Conservation (phyloP, 23 tunicate genomes). For the Diplosoma virens region DNA sequence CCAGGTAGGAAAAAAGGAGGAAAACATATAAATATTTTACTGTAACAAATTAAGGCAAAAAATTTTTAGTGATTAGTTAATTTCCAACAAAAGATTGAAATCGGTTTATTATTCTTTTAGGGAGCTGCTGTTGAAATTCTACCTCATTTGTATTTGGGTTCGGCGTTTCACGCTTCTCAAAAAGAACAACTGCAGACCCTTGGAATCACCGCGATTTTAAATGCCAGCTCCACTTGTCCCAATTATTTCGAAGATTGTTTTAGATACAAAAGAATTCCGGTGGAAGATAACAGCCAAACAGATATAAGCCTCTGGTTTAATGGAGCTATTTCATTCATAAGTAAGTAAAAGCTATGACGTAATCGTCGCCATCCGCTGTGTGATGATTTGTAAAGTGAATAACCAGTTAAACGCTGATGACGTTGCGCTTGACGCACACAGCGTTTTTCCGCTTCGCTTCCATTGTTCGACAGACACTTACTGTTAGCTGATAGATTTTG, state of each 20-base stretch:
- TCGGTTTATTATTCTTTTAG: constrained; percentile 18
- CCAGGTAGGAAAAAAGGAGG: too few species aligned
- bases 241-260: constrained; percentile 49
- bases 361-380: too few species aligned
- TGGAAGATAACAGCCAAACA: constrained; percentile 60
- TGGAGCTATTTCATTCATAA: constrained; percentile 40
- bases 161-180: constrained; percentile 65
- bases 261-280: constrained; percentile 59
- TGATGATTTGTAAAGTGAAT: too few species aligned
- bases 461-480: too few species aligned
- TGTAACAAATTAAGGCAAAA: too few species aligned
- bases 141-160: constrained; percentile 64
- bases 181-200: constrained; percentile 31
- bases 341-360: too few species aligned
- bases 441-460: too few species aligned
- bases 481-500: too few species aligned
- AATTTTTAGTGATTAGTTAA: neutral
- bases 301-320: constrained; percentile 62
- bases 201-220: constrained; percentile 64
- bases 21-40: too few species aligned
- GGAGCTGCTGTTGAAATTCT: constrained; percentile 66
- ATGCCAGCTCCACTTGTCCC: constrained; percentile 63
- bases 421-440: too few species aligned
- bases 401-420: too few species aligned
- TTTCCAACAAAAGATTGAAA: neutral